A percentile compares a stretch with the other conserved stretches of the same genome.
These are phyloP conservation scores for Magallana gigas DNA, from an alignment of 1,140 invertebrate genomes.

Conservation along the genomic window DNA sequence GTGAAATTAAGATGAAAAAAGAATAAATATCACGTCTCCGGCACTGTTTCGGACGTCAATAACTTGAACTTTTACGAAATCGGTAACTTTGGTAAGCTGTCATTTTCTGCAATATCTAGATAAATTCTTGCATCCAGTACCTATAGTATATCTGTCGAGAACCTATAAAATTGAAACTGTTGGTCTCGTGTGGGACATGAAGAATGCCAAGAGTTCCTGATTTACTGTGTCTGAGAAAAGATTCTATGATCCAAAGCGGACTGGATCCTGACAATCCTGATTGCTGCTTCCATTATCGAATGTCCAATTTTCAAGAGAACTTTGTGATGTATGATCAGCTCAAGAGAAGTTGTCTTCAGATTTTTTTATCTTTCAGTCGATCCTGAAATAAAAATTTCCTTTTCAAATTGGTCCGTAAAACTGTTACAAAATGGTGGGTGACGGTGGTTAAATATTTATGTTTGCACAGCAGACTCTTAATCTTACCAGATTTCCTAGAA, in stretches of 20 bases:
- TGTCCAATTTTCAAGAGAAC: not conserved
- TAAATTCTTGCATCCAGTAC: no score
- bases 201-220: not conserved
- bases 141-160: not conserved
- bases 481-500: not conserved
- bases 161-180: not conserved
- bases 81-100: no score
- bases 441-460: not conserved
- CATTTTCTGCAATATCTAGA: no score
- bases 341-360: not conserved
- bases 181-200: slow-evolving; percentile 8
- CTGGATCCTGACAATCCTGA: not conserved
- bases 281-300: slow-evolving; percentile 12
- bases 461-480: not conserved
- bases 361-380: not conserved
- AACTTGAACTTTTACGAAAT: no score
- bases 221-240: slow-evolving; percentile 9
- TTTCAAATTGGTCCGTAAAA: not conserved
- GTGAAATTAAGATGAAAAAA: no score
- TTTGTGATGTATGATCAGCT: slow-evolving; percentile 7
- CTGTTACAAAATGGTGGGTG: not conserved
- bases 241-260: not conserved
- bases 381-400: slow-evolving; percentile 1
- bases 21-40: no score
- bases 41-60: no score